Evolutionary conservation across 2,888 invertebrate species (phyloP).

Genomic region (Caenorhabditis angaria): DNA sequence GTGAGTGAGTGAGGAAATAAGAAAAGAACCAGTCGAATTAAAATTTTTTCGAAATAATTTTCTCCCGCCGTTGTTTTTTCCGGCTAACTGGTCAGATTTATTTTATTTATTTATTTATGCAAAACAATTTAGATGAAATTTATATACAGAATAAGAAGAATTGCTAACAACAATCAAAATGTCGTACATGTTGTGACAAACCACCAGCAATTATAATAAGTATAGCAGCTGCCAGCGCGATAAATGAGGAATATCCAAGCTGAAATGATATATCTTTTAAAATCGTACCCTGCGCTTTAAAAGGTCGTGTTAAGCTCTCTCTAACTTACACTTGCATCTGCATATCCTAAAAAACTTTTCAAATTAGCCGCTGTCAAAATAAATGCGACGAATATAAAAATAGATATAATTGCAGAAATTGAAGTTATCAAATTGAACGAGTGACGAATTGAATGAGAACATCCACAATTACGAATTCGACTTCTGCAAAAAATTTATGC

Average conservation of each 20-base stretch:
- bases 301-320: background rate
- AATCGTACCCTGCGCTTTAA: background rate
- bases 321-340: background rate
- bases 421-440: background rate
- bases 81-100: background rate
- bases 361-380: background rate
- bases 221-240: background rate
- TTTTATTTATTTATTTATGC: too few species aligned
- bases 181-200: background rate
- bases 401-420: background rate
- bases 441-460: slow-evolving; percentile 6
- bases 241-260: background rate
- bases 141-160: too few species aligned
- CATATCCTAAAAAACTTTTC: too few species aligned
- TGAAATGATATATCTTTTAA: background rate
- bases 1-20: background rate
- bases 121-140: too few species aligned
- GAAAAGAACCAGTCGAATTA: slow-evolving; percentile 4
- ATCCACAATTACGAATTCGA: background rate
- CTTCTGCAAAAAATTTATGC: background rate
- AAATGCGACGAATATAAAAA: background rate
- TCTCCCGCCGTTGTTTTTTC: background rate
- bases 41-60: background rate
- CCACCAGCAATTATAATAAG: background rate
- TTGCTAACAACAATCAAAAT: slow-evolving; percentile 8